Evolutionary conservation across 2,888 invertebrate species (phyloP), one percentile per base, ranked within the genome.

Genomic region (Brassicogethes aeneus): DNA sequence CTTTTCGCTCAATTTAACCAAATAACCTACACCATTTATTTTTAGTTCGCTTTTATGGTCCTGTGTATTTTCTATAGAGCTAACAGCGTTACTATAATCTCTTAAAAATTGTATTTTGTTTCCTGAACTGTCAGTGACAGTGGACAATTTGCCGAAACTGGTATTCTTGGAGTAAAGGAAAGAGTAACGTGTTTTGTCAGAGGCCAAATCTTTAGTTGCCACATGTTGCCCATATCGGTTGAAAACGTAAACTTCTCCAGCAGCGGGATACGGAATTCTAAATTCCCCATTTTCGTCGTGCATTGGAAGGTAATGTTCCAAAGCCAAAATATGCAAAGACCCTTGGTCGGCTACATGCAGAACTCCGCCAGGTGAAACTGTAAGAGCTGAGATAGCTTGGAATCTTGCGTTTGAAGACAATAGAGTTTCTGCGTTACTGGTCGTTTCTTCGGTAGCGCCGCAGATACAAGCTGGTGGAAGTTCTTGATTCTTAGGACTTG

Each of bases 131-230:
- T 95, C 95, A 2, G 90, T 92, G 2, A 97, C 93, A 1, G 90
- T 90, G 1, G 89, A 89, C 39, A 97, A 71, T 61, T 91, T 90
- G 0, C 96, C 95, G 56, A 93, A 94, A 62, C 91, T 92, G 3
- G 93, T 93, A 63, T 93, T 94, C 61, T 96, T 96, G 36, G 92
- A 94, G 72, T 97, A 97, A 15, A 94, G 76, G 74, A 97, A 97
- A 36, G 92, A 89, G 68, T 95, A 96, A 63, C 93, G 78, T 3
- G 87, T 87, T 69, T 91, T 90, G 36, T 89, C 92, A n/a, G 95
- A 95, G 35, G 95, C 87, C 43, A 95, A 72, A 67, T 95, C 94
- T 65, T 88, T 89, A 2, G 96, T 96, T 16, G 87, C 85, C 16
- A 91, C 86, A 67, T 99, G 99, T 65, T 96, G 96, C 1, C 99